phyloP scores from a whole-genome alignment of 2,797 vertebrate species.

The Sebastes iracundus region DNA sequence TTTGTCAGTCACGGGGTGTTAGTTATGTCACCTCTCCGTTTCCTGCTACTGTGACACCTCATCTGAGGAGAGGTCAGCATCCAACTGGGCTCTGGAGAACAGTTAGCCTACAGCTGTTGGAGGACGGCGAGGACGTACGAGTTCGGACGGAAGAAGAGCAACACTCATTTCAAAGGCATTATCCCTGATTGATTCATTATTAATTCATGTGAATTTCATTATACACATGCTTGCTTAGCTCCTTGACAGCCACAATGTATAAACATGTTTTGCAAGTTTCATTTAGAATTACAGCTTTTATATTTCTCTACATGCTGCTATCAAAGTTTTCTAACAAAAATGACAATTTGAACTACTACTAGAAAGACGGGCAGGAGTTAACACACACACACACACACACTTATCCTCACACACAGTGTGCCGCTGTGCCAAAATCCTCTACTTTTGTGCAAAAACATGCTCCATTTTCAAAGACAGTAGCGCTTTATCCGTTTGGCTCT shows the following conservation, averaged over 20 bases:
- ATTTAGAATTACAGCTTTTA: slow-evolving; percentile 5
- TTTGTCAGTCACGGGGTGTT: slow-evolving; percentile 61
- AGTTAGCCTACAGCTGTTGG: slow-evolving; percentile 48
- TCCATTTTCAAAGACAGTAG: slow-evolving; percentile 49
- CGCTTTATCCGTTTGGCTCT: slow-evolving; percentile 48
- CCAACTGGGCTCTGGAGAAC: slow-evolving; percentile 51
- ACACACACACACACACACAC: not conserved
- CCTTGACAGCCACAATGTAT: slow-evolving; percentile 70
- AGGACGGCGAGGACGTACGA: slow-evolving; percentile 40
- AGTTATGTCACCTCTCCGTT: slow-evolving; percentile 55
- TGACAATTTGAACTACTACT: not conserved
- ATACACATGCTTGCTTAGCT: slow-evolving; percentile 13
- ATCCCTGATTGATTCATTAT: not conserved
- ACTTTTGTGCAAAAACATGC: slow-evolving; percentile 49
- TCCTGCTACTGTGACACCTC: slow-evolving; percentile 51
- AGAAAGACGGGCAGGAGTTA: not conserved
- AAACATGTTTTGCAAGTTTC: slow-evolving; percentile 61
- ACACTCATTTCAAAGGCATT: not conserved
- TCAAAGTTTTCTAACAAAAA: not conserved
- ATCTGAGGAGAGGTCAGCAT: slow-evolving; percentile 56
- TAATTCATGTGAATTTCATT: not conserved
- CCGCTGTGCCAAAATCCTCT: slow-evolving; percentile 34
- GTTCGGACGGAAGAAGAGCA: not conserved
- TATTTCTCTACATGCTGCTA: slow-evolving; percentile 28
- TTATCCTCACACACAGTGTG: not conserved